Percentiles rank a stretch among this genome's conserved stretches.
Evolutionary conservation across 2,113 vertebrate genomes (phyloP).

Genomic region (Leiothrix lutea): DNA sequence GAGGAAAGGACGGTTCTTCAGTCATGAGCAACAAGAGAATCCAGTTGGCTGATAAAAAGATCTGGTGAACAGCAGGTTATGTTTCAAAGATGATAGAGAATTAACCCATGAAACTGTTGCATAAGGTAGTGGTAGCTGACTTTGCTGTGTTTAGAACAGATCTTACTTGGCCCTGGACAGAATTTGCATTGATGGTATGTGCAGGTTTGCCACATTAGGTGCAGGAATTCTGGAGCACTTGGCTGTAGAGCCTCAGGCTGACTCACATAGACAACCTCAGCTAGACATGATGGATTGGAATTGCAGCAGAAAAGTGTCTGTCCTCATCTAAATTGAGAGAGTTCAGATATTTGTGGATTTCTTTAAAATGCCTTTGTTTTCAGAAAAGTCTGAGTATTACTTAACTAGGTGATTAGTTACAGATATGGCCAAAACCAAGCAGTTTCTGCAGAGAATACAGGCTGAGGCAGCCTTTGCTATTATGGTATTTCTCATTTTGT

Average conservation of each 20-base stretch:
- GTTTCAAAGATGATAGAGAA: background rate
- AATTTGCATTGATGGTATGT: background rate
- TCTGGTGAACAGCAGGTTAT: background rate
- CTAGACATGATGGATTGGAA: background rate
- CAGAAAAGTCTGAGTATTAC: background rate
- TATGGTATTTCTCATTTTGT: background rate
- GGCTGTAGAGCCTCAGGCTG: background rate
- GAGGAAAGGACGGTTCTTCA: background rate
- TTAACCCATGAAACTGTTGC: background rate
- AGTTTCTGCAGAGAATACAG: background rate
- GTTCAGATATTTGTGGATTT: fast-evolving
- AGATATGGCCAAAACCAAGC: background rate
- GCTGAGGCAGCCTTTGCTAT: background rate
- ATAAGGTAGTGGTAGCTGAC: background rate
- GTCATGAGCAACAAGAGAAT: background rate
- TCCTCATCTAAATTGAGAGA: background rate
- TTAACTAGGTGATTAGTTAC: background rate
- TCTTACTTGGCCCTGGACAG: background rate
- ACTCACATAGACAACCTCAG: fast-evolving
- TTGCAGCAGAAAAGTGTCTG: background rate
- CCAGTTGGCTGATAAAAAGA: background rate
- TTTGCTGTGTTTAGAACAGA: background rate
- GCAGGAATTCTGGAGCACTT: background rate
- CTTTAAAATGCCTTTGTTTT: background rate
- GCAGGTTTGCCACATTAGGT: fast-evolving